A percentile compares a stretch with the other conserved stretches of the same genome.
phyloP scores from a whole-genome alignment of 2,113 vertebrate species.

The Nothoprocta pentlandii region DNA sequence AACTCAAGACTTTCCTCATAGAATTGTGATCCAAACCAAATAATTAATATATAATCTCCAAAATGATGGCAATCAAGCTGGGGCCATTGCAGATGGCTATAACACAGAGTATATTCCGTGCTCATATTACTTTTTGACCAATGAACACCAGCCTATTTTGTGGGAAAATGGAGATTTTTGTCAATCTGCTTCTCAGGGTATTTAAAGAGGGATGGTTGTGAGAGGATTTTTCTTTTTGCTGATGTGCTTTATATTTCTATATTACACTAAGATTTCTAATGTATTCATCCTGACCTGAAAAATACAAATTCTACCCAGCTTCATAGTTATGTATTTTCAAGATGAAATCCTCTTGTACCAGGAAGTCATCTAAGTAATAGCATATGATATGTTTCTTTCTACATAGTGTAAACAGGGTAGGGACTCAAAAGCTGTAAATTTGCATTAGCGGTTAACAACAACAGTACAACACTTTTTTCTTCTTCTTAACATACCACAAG shows the following conservation, averaged over 20 bases:
- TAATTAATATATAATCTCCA: not conserved
- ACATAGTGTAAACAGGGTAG: constrained; percentile 4
- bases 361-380: not conserved
- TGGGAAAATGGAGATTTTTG: not conserved
- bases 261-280: not conserved
- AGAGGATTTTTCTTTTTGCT: not conserved
- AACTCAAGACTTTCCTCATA: not conserved
- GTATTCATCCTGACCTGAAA: not conserved
- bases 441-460: constrained; percentile 19
- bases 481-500: constrained; percentile 26
- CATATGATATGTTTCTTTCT: not conserved
- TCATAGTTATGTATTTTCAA: not conserved
- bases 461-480: not conserved
- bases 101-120: not conserved
- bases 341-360: not conserved
- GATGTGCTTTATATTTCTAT: not conserved
- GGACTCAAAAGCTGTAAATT: constrained; percentile 2
- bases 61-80: not conserved
- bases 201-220: not conserved
- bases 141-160: not conserved
- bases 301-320: not conserved
- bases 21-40: not conserved
- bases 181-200: not conserved
- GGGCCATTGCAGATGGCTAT: not conserved
- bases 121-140: too few species aligned